Evolutionary conservation across 2,113 vertebrate species (phyloP).

Genomic region (Agelaius phoeniceus): DNA sequence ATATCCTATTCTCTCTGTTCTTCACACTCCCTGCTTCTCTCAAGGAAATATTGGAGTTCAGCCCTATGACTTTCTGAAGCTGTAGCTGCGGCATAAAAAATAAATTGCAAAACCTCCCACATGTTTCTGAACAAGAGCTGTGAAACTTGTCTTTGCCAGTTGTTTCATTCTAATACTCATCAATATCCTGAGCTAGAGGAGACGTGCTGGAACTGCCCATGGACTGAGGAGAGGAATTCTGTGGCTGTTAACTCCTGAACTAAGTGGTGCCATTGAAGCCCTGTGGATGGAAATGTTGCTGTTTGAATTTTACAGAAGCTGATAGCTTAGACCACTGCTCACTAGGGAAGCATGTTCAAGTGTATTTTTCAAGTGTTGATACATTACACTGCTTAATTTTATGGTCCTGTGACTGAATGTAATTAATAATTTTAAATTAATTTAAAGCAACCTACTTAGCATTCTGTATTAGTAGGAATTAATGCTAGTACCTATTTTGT

Average conservation of each 20-base stretch:
- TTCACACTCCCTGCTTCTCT: not conserved
- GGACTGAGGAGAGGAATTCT: not conserved
- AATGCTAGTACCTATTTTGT: not conserved
- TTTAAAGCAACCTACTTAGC: constrained; percentile 12
- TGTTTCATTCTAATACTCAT: not conserved
- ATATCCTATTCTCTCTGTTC: not conserved
- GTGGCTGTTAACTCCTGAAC: not conserved
- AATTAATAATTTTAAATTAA: constrained; percentile 50
- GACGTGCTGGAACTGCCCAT: not conserved
- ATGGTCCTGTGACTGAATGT: constrained; percentile 29
- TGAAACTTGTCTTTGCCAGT: not conserved
- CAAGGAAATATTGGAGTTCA: not conserved
- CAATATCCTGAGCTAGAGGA: not conserved
- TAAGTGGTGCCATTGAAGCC: not conserved
- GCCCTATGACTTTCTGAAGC: not conserved
- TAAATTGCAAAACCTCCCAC: not conserved
- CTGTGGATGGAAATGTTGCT: not conserved
- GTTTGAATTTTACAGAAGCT: not conserved
- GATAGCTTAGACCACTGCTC: not conserved
- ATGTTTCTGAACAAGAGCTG: not conserved
- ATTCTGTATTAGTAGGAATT: not conserved
- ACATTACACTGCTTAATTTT: constrained; percentile 39
- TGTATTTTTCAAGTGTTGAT: constrained; percentile 52
- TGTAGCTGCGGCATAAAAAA: not conserved
- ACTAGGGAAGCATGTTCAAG: constrained; percentile 20